These are phyloP conservation scores for Phyllostomus discolor DNA, from an alignment of 2,113 vertebrate genomes.

Conservation along the genomic window DNA sequence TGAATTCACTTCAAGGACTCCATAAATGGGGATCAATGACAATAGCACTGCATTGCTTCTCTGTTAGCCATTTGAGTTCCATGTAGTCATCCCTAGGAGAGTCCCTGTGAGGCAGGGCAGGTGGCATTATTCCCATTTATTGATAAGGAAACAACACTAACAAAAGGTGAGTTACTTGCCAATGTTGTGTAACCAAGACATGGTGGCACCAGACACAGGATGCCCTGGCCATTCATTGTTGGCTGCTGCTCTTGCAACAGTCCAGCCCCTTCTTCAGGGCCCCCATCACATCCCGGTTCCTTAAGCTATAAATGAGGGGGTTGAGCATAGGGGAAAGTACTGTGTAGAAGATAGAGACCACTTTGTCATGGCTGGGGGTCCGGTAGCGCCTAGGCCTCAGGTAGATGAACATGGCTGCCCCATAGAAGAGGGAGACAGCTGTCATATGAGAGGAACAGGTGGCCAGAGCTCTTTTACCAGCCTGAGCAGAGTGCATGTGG, in stretches of 20 bases:
- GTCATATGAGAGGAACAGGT: neutral
- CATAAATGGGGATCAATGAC: neutral
- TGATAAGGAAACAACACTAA: neutral
- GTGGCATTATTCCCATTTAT: neutral
- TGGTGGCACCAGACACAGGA: neutral
- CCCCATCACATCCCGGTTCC: no score
- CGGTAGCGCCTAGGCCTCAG: no score
- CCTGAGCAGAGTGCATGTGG: neutral
- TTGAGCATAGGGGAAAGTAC: no score
- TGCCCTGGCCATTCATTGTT: neutral
- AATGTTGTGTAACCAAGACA: neutral
- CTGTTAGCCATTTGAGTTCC: neutral
- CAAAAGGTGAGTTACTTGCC: neutral
- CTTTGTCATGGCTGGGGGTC: no score
- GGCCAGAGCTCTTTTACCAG: slow-evolving; percentile 39
- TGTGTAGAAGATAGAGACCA: no score
- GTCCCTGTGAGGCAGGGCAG: neutral
- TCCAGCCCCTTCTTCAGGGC: no score
- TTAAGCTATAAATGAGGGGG: no score
- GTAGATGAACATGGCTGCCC: no score
- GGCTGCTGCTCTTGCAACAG: neutral
- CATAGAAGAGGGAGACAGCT: no score
- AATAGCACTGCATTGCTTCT: neutral
- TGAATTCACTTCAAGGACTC: neutral
- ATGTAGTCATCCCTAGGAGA: neutral